Evolutionary conservation across 2,113 vertebrate genomes (phyloP).

Genomic region (Rafetus swinhoei): DNA sequence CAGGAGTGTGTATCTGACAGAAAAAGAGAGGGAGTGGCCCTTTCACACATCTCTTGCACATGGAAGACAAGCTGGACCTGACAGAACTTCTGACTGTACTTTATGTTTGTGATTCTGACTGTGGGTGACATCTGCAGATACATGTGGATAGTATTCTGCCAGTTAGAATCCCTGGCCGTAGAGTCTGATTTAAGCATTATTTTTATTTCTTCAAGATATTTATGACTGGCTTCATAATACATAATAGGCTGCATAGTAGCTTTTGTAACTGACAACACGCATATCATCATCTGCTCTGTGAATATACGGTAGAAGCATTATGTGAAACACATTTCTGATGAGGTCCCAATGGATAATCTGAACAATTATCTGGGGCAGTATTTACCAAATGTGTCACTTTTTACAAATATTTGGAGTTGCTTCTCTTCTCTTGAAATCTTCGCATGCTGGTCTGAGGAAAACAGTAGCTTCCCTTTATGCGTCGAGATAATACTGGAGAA

Average conservation of each 20-base stretch:
- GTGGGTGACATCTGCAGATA: background rate
- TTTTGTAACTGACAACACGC: conserved; percentile 44
- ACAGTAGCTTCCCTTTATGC: conserved; percentile 59
- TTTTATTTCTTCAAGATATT: conserved; percentile 46
- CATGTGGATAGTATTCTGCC: background rate
- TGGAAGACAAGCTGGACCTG: background rate
- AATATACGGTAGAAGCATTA: conserved; percentile 47
- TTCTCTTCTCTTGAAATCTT: conserved; percentile 18
- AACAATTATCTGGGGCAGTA: conserved; percentile 63
- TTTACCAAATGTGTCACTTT: conserved; percentile 73
- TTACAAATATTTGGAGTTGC: conserved; percentile 43
- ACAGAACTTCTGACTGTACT: background rate
- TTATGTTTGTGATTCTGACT: background rate
- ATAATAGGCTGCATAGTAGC: background rate
- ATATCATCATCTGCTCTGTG: conserved; percentile 41
- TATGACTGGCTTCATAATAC: conserved; percentile 40
- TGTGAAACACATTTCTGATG: conserved; percentile 55
- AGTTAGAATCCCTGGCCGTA: conserved; percentile 42
- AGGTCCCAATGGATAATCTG: conserved; percentile 42
- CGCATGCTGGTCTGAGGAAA: conserved; percentile 49
- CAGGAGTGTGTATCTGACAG: background rate
- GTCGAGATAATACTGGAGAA: conserved; percentile 66
- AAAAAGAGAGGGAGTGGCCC: background rate
- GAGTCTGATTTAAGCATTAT: conserved; percentile 27
- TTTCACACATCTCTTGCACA: background rate